Evolutionary conservation across 1,140 invertebrate species (phyloP), one percentile per base, ranked within the genome.

Genomic region (Cepaea nemoralis): DNA sequence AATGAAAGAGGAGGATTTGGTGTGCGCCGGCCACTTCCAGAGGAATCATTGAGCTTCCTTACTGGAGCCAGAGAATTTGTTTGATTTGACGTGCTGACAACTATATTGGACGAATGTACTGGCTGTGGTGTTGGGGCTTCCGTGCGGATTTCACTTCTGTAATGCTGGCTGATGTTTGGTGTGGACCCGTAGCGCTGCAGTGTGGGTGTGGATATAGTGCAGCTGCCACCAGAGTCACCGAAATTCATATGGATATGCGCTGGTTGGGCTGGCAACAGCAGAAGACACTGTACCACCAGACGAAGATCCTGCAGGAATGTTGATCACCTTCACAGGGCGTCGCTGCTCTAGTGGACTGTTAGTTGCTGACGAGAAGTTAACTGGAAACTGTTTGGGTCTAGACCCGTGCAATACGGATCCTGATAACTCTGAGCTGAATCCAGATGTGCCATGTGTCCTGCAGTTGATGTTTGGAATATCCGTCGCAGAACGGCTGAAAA

Each of bases 241-340:
- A 81, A 71, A 42, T 77, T n/a, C 79, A 83, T 80, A n/a, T 59
- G 80, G 70, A 83, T 78, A 63, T 77, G 35, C 75, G 69, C 31
- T 66, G 33, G 48, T 80, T 74, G 6, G 66, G 31, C 33, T 39
- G 74, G 74, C 71, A 27, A 66, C 75, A 33, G 83, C 74, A 39
- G 83, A 69, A 33, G 71, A 66, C 24, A 67, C 67, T 59, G 67
- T 55, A 22, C 83, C 76, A 24, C 80, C 80, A 16, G 76, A 81
- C 27, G 74, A 71, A 16, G 83, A 81, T 33, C 83, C 83, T 19
- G 75, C 45, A 66, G 80, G 69, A 79, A 73, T 80, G 77, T 81
- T 81, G 67, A 83, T 83, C 31, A 83, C 83, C 27, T 80, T 81
- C 0, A 83, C 83, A 31, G 83, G 83, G 0, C 76, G 71, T 37